Percentiles rank a stretch among this genome's conserved stretches.
These are phyloP conservation scores for Brenthis ino DNA, from an alignment of 2,888 invertebrate genomes.

Conservation along the genomic window DNA sequence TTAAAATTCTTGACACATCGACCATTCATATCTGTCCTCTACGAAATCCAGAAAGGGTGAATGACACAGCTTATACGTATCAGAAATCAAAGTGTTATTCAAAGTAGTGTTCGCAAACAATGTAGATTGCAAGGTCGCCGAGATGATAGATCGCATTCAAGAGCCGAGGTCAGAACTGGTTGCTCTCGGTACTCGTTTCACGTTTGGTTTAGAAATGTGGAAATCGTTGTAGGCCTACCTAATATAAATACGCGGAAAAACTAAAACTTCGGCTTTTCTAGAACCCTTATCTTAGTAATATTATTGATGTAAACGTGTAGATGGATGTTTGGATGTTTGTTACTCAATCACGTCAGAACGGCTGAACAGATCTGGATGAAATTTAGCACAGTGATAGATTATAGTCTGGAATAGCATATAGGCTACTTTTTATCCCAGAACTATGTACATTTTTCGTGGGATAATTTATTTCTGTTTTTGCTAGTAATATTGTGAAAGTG, in stretches of 20 bases:
- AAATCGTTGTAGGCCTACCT: slow-evolving; percentile 10
- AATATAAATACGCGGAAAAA: slow-evolving; percentile 6
- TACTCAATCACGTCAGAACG: too few species aligned
- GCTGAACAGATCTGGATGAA: too few species aligned
- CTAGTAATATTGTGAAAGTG: background rate
- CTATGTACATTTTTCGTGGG: too few species aligned
- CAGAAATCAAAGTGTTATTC: slow-evolving; percentile 27
- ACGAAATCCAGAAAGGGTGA: slow-evolving; percentile 28
- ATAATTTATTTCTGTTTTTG: too few species aligned
- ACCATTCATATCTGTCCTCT: slow-evolving; percentile 17
- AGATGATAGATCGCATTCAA: slow-evolving; percentile 34
- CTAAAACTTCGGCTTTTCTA: too few species aligned
- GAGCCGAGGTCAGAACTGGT: slow-evolving; percentile 36
- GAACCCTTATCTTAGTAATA: too few species aligned
- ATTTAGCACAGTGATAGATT: too few species aligned
- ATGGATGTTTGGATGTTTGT: too few species aligned
- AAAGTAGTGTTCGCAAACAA: slow-evolving; percentile 35
- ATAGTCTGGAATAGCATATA: too few species aligned
- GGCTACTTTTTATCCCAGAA: too few species aligned
- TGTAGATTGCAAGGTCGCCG: slow-evolving; percentile 40
- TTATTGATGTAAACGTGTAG: too few species aligned
- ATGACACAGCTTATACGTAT: slow-evolving; percentile 20
- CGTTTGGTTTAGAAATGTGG: slow-evolving; percentile 27
- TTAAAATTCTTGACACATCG: slow-evolving; percentile 31
- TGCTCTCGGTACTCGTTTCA: slow-evolving; percentile 8